A percentile compares a stretch with the other conserved stretches of the same genome.
These are phyloP conservation scores for Diachasmimorpha longicaudata DNA, from an alignment of 1,140 invertebrate species.

Conservation along the genomic window DNA sequence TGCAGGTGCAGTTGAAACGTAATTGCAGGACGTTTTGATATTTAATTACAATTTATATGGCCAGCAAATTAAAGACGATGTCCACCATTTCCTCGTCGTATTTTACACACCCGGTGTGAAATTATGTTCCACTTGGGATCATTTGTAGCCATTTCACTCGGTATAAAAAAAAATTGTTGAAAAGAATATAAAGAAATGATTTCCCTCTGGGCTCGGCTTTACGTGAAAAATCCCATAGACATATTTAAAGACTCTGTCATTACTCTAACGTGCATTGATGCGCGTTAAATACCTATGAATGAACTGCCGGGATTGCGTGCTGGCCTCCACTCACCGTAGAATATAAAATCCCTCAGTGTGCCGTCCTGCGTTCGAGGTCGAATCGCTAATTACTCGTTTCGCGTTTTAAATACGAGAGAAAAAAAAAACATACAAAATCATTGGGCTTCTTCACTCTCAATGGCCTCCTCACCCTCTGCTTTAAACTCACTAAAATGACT, in stretches of 20 bases:
- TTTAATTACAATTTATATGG: conserved; percentile 4
- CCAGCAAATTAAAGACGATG: background rate
- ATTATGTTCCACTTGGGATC: background rate
- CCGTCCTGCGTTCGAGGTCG: background rate
- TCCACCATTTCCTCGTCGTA: background rate
- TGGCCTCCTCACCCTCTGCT: background rate
- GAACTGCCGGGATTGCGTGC: background rate
- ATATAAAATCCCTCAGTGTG: background rate
- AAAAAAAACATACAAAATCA: background rate
- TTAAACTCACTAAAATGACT: background rate
- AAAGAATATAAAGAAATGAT: background rate
- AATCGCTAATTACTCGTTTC: conserved; percentile 7
- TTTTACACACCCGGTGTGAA: background rate
- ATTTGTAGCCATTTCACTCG: background rate
- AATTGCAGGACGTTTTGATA: conserved; percentile 7
- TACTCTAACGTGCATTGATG: conserved; percentile 5
- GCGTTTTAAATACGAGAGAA: background rate
- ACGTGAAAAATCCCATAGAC: background rate
- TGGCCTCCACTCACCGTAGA: background rate
- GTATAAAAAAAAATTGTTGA: background rate
- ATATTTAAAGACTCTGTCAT: background rate
- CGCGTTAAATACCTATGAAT: background rate
- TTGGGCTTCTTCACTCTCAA: background rate
- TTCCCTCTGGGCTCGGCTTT: background rate
- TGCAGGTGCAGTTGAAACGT: conserved; percentile 1